Percentiles rank a stretch among this genome's conserved stretches.
These are phyloP conservation scores for Anoura caudifer DNA, from an alignment of 2,113 vertebrate species.

Conservation along the genomic window DNA sequence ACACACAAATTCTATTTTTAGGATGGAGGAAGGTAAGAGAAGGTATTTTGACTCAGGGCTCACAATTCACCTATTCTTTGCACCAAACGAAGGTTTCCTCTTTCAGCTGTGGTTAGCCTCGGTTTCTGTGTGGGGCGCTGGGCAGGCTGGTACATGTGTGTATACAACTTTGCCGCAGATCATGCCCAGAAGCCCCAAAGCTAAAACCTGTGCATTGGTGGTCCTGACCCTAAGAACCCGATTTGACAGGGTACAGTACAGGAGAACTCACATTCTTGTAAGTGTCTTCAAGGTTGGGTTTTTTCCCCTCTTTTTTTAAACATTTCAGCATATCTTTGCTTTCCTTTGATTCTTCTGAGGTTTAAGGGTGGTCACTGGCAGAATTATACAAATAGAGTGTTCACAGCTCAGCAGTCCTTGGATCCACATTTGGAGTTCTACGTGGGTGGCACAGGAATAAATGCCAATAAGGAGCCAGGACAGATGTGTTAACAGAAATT, in stretches of 20 bases:
- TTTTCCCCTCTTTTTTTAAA: background rate
- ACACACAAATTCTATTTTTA: background rate
- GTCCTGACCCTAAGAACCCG: background rate
- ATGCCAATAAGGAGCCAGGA: conserved; percentile 80
- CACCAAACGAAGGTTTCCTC: conserved; percentile 20
- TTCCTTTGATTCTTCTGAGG: conserved; percentile 86
- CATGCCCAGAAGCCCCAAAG: background rate
- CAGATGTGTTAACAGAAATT: conserved; percentile 80
- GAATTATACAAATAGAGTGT: conserved; percentile 83
- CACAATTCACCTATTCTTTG: conserved; percentile 49
- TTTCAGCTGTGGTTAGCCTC: conserved; percentile 21
- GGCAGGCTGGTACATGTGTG: background rate
- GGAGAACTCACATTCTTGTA: conserved; percentile 20
- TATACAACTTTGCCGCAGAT: background rate
- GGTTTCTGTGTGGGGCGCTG: background rate
- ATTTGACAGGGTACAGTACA: background rate
- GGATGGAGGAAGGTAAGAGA: conserved; percentile 21
- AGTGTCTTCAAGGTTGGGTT: conserved; percentile 24
- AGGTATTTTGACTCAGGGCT: conserved; percentile 15
- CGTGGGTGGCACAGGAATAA: conserved; percentile 84
- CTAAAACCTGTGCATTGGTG: conserved; percentile 18
- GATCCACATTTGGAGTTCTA: conserved; percentile 82
- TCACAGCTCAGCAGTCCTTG: conserved; percentile 83
- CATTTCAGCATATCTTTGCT: conserved; percentile 78
- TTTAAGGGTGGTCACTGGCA: conserved; percentile 84